Base-by-base conservation (phyloP, 2,113 vertebrate species). In the Diadophis punctatus region DNA sequence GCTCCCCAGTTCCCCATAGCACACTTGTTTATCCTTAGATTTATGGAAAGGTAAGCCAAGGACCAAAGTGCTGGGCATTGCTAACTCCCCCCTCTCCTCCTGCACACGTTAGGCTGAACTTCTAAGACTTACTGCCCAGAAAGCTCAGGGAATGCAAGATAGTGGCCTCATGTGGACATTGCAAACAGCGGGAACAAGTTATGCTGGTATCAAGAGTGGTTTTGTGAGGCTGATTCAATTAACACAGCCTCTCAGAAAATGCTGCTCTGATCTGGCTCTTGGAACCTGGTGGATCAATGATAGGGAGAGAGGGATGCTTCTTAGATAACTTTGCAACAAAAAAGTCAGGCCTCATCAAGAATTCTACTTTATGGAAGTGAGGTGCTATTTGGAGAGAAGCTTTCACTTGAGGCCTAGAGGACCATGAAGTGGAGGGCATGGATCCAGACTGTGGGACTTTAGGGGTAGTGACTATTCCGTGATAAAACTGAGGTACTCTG, bases 81-180 rank as follows among this genome's bases (percentile, higher is more conserved):
- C 92, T 88, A 90, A 95, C 56, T 80, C 96, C 86, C 86, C 94
- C 90, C 25, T 93, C 91, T 43, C 93, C 49, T 55, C 52, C 93
- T 63, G 53, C 92, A 89, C 23, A 58, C 91, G 8, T 34, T 55
- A 93, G 93, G 94, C 91, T 92, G 30, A 14, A 86, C 86, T 8
- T 93, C 93, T 93, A 92, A 60, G 93, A 95, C 95, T 94, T 94
- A 43, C 92, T 95, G 95, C 95, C 96, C 92, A 95, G 95, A 90
- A 85, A 96, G 95, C 95, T 96, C 95, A 93, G 94, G 95, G 96
- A 96, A 94, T 87, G 96, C 94, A 95, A 95, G 95, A 93, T 93
- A 93, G 93, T 94, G 95, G 96, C 95, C 93, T 95, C 30, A 68
- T 95, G 93, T 95, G 93, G 94, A 94, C 95, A 74, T 93, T 49